Percentiles rank a stretch among this genome's conserved stretches.
phyloP scores from a whole-genome alignment of 2,888 invertebrate species.

The Limnephilus auricula region DNA sequence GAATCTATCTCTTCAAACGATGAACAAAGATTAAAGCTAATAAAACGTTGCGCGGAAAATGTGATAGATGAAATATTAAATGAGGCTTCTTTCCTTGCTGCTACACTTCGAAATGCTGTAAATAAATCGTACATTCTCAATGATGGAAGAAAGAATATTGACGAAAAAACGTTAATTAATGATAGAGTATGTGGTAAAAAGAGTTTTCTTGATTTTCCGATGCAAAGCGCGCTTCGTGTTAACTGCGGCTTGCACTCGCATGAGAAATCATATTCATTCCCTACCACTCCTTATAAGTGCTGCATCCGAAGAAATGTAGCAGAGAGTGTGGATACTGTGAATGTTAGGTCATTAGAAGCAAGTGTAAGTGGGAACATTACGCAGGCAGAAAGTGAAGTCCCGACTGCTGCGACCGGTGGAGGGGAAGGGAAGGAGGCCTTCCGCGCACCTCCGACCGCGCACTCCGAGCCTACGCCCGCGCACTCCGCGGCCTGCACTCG shows the following conservation, averaged over 20 bases:
- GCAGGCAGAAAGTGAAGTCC: not conserved
- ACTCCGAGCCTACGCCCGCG: not conserved
- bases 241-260: not conserved
- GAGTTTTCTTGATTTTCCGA: not conserved
- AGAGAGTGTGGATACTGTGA: not conserved
- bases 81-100: not conserved
- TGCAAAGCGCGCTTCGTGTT: not conserved
- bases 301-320: not conserved
- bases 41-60: not conserved
- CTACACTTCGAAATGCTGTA: not conserved
- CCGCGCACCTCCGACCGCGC: slow-evolving; percentile 13
- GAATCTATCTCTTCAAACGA: not conserved
- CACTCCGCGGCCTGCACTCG: slow-evolving; percentile 14
- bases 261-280: not conserved
- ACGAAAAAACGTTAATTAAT: too few relatives aligned
- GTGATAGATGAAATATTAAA: not conserved
- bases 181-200: too few relatives aligned
- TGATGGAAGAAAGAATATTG: not conserved
- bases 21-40: not conserved
- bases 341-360: not conserved
- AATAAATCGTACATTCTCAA: not conserved
- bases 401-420: not conserved
- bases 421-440: not conserved
- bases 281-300: not conserved
- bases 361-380: not conserved